Evolutionary conservation across 2,113 vertebrate species (phyloP), one percentile per base, ranked within the genome.

Genomic region (Gobius niger): DNA sequence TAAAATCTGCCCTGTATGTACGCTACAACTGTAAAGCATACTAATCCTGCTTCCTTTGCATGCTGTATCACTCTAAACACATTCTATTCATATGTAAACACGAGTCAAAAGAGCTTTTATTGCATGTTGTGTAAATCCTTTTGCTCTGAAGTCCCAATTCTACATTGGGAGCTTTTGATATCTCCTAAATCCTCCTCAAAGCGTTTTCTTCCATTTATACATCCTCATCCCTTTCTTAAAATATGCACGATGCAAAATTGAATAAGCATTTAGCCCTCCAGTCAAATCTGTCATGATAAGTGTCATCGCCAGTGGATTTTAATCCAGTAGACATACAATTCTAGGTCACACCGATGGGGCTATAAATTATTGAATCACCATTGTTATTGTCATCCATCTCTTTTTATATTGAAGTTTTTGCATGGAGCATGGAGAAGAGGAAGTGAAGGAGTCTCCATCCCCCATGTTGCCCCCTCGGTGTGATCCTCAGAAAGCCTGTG

Each of bases 401-500:
- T 11, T 53, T 5, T 14, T 2, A 52, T 10, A 10, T 18, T 9
- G 16, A 2, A 9, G 8, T 9, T 53, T 53, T 18, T 34, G 24
- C 24, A 34, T n/a, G n/a, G 5, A 34, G 24, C 24, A 34, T 34
- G 24, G 24, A 52, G 50, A 15, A 11, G 7, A 59, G 66, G 56
- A 53, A 54, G 9, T 46, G 42, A 15, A 7, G 16, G 10, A 46
- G 10, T 46, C 44, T 46, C 47, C 2, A 13, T 44, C 12, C 56
- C 51, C 60, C 19, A 40, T 46, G 73, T 42, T 3, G 5, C 18
- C 57, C 49, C 16, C 8, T 3, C 4, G 44, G 47, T 54, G 54
- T 46, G 67, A 70, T 54, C 40, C 18, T 54, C 7, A 40, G 53
- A 44, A 70, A 6, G 52, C 16, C 51, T 67, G 10, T 65, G 64